phyloP scores from a whole-genome alignment of 2,797 vertebrate genomes.

The Acanthis flammea region DNA sequence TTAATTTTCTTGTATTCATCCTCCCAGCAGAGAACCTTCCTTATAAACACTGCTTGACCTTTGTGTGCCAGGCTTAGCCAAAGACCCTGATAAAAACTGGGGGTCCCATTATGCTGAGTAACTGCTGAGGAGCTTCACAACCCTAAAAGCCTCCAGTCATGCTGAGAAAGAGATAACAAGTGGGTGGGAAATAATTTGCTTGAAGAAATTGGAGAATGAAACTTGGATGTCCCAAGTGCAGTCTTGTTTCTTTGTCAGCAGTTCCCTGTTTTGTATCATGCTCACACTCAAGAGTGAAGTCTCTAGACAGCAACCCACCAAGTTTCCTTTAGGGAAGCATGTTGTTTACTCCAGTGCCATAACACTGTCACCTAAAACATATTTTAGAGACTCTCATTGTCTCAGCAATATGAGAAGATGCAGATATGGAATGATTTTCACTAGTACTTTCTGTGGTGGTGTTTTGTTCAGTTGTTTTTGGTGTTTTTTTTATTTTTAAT shows the following conservation, averaged over 20 bases:
- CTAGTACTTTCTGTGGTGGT: background rate
- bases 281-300: background rate
- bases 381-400: background rate
- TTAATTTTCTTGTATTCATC: background rate
- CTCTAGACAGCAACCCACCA: background rate
- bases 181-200: background rate
- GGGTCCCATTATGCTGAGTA: rapidly evolving
- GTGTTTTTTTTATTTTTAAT: background rate
- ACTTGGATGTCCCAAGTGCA: background rate
- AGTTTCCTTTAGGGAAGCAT: background rate
- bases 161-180: background rate
- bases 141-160: background rate
- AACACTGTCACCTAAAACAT: background rate
- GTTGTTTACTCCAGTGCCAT: background rate
- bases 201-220: background rate
- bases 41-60: background rate
- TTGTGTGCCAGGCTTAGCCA: background rate
- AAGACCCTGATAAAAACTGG: background rate
- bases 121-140: background rate
- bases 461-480: background rate
- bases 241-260: background rate
- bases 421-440: background rate
- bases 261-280: background rate
- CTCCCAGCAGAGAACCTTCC: background rate
- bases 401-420: background rate